Conservation (phyloP, 2,113 vertebrate genomes). For the Perca flavescens region DNA sequence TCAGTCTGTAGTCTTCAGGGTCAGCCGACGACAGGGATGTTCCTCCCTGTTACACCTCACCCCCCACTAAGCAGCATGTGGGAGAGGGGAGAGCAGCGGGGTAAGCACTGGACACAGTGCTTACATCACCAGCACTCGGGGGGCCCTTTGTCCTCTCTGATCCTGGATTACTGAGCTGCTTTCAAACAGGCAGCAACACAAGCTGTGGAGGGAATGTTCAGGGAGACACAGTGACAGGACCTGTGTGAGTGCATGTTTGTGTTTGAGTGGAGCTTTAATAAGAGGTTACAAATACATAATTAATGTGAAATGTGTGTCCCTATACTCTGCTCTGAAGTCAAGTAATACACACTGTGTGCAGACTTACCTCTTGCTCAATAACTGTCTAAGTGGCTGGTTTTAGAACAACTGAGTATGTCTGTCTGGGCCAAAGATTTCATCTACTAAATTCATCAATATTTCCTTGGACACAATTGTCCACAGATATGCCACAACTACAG, state of each 20-base stretch:
- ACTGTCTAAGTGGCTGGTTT: slow-evolving; percentile 19
- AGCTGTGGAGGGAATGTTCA: slow-evolving; percentile 66
- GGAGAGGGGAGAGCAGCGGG: slow-evolving; percentile 41
- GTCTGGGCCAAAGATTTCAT: slow-evolving; percentile 49
- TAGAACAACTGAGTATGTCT: slow-evolving; percentile 18
- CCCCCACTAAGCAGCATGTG: slow-evolving; percentile 26
- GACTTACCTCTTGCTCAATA: slow-evolving; percentile 39
- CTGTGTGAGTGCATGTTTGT: slow-evolving; percentile 32
- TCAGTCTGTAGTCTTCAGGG: slow-evolving; percentile 13
- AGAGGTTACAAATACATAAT: slow-evolving; percentile 41
- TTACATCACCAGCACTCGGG: slow-evolving; percentile 76
- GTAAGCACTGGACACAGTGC: slow-evolving; percentile 59
- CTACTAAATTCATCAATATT: slow-evolving; percentile 23
- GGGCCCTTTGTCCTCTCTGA: slow-evolving; percentile 79
- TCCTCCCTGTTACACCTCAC: slow-evolving; percentile 37
- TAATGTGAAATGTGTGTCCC: slow-evolving; percentile 17
- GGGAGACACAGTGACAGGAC: slow-evolving; percentile 49
- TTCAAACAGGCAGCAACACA: slow-evolving; percentile 68
- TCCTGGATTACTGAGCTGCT: slow-evolving; percentile 82
- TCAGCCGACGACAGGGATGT: slow-evolving; percentile 10
- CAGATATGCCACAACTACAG: not conserved
- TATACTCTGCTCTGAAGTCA: not conserved
- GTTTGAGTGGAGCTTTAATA: slow-evolving; percentile 39
- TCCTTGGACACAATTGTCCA: not conserved
- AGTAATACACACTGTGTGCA: slow-evolving; percentile 38